phyloP scores from a whole-genome alignment of 2,797 vertebrate genomes.

The Acanthornis magna region DNA sequence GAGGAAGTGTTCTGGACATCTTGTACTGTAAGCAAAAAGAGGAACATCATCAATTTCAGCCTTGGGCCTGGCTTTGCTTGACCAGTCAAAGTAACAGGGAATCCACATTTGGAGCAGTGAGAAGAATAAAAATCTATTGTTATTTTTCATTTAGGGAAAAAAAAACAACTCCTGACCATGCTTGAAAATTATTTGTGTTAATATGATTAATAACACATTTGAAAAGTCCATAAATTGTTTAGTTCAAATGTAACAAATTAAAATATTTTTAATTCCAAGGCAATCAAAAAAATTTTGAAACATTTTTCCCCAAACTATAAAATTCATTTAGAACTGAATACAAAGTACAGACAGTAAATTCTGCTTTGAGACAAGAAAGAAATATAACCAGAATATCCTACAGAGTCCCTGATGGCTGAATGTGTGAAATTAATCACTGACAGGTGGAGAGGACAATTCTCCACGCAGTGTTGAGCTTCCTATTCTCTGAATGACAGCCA shows the following conservation, averaged over 20 bases:
- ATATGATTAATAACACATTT: background rate
- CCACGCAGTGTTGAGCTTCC: slow-evolving; percentile 58
- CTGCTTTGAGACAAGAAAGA: slow-evolving; percentile 22
- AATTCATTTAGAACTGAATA: background rate
- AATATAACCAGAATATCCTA: slow-evolving; percentile 61
- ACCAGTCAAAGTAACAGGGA: background rate
- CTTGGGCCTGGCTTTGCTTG: background rate
- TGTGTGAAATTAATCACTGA: slow-evolving; percentile 74
- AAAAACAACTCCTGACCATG: background rate
- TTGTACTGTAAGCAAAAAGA: background rate
- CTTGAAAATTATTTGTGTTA: background rate
- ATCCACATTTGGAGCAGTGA: background rate
- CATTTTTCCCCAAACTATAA: background rate
- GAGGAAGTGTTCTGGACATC: background rate
- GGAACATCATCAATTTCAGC: background rate
- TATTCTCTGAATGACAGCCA: slow-evolving; percentile 71
- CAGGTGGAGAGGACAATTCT: slow-evolving; percentile 71
- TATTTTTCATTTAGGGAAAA: background rate
- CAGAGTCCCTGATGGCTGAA: slow-evolving; percentile 61
- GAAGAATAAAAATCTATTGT: background rate
- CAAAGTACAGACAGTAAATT: slow-evolving; percentile 14
- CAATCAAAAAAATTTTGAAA: background rate
- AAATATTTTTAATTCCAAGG: slow-evolving; percentile 21
- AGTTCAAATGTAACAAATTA: background rate
- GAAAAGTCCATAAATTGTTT: background rate